phyloP scores from a whole-genome alignment of 2,797 vertebrate species.

The Iguana delicatissima region DNA sequence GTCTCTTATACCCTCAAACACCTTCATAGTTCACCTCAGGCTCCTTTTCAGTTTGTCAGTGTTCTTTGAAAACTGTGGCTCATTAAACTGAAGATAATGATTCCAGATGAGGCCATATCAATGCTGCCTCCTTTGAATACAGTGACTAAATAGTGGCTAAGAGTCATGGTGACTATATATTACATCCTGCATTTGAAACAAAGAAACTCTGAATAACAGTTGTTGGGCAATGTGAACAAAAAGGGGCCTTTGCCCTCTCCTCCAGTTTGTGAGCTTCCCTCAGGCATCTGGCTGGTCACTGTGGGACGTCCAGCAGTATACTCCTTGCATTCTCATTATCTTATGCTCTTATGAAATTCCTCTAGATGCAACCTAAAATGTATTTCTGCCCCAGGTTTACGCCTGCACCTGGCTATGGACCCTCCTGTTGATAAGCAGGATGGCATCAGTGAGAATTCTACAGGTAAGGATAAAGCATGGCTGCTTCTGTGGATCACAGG shows the following conservation, averaged over 20 bases:
- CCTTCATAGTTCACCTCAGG: not conserved
- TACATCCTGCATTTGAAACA: not conserved
- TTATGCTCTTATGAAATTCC: not conserved
- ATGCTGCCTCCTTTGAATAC: not conserved
- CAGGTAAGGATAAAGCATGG: slow-evolving; percentile 3
- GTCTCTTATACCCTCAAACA: not conserved
- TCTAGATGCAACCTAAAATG: not conserved
- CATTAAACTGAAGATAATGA: not conserved
- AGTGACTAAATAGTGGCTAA: not conserved
- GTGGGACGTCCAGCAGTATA: not conserved
- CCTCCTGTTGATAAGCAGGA: slow-evolving; percentile 27
- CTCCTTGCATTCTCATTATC: not conserved
- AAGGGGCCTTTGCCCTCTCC: not conserved
- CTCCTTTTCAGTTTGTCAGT: not conserved
- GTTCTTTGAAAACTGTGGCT: not conserved
- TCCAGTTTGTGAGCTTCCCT: not conserved
- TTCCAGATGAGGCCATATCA: not conserved
- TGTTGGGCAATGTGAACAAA: not conserved
- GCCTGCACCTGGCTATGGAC: slow-evolving; percentile 19
- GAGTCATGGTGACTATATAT: not conserved
- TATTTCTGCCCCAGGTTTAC: slow-evolving; percentile 26
- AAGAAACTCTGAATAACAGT: not conserved
- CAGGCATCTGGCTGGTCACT: not conserved
- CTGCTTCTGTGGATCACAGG: not conserved
- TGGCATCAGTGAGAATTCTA: slow-evolving; percentile 27